Evolutionary conservation across 2,888 invertebrate genomes (phyloP).

Genomic region (Oscheius sp.): DNA sequence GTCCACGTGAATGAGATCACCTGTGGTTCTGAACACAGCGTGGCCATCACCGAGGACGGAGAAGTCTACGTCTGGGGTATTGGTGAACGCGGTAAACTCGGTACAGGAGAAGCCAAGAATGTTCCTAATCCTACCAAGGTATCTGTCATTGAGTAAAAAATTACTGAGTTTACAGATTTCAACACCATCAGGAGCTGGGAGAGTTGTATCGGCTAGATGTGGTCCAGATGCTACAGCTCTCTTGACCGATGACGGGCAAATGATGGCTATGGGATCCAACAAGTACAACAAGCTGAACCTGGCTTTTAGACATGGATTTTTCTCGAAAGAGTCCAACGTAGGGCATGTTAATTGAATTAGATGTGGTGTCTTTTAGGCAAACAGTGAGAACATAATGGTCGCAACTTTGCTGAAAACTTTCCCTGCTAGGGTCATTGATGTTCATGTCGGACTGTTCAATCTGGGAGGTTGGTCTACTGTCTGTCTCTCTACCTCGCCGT

Average conservation of each 20-base stretch:
- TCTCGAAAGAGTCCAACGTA: constrained; percentile 74
- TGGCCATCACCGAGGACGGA: constrained; percentile 79
- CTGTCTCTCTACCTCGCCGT: not conserved
- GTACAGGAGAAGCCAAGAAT: constrained; percentile 77
- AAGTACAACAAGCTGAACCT: constrained; percentile 81
- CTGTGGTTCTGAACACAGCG: constrained; percentile 80
- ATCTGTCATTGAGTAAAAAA: not conserved
- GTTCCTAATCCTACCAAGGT: constrained; percentile 72
- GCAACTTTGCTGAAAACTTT: constrained; percentile 77
- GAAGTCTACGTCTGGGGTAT: constrained; percentile 81
- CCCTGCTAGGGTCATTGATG: constrained; percentile 78
- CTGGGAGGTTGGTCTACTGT: constrained; percentile 49
- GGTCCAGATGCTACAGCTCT: constrained; percentile 51
- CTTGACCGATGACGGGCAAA: constrained; percentile 65
- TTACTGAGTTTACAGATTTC: constrained; percentile 43
- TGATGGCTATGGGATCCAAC: constrained; percentile 80
- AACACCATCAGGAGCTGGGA: constrained; percentile 53
- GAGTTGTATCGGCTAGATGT: constrained; percentile 54
- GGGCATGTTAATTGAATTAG: not conserved
- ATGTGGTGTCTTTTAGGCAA: constrained; percentile 48
- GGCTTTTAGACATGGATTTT: constrained; percentile 76
- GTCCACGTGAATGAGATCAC: constrained; percentile 74
- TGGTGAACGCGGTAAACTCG: constrained; percentile 78
- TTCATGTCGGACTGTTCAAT: constrained; percentile 80
- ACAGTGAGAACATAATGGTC: constrained; percentile 75